Evolutionary conservation across 2,113 vertebrate species (phyloP).

Genomic region (Lipophrys pholis): DNA sequence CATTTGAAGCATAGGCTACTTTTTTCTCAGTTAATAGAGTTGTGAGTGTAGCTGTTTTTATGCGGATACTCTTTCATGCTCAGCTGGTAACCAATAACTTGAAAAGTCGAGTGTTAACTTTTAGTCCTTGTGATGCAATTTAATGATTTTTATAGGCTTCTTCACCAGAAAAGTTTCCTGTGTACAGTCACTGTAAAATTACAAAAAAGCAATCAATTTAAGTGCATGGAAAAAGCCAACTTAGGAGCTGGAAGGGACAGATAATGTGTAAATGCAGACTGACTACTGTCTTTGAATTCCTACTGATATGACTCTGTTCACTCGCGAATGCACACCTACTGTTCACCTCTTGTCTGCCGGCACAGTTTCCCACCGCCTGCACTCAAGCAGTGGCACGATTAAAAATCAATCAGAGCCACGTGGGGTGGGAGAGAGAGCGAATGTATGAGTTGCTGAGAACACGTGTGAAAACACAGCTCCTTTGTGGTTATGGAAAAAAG

Average conservation of each 20-base stretch:
- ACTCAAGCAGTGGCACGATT: conserved; percentile 45
- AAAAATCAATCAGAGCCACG: conserved; percentile 68
- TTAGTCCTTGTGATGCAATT: not conserved
- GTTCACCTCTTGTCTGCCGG: conserved; percentile 28
- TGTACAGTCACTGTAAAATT: not conserved
- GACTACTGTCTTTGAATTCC: conserved; percentile 44
- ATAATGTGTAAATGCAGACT: conserved; percentile 14
- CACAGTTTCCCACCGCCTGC: conserved; percentile 33
- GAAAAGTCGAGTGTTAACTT: not conserved
- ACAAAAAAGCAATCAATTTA: conserved; percentile 1
- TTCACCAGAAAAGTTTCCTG: not conserved
- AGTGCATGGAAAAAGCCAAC: conserved; percentile 24
- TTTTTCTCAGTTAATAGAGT: not conserved
- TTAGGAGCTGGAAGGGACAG: conserved; percentile 22
- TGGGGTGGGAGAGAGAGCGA: conserved; percentile 44
- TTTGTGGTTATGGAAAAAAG: conserved; percentile 59
- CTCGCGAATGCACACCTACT: conserved; percentile 38
- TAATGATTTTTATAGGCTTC: not conserved
- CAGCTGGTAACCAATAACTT: not conserved
- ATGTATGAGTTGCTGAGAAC: conserved; percentile 37
- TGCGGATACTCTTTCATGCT: not conserved
- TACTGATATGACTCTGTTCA: conserved; percentile 40
- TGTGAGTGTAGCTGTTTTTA: not conserved
- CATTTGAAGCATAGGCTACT: not conserved
- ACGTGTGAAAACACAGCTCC: conserved; percentile 56